phyloP scores from a whole-genome alignment of 2,113 vertebrate genomes.

The Trinectes maculatus region DNA sequence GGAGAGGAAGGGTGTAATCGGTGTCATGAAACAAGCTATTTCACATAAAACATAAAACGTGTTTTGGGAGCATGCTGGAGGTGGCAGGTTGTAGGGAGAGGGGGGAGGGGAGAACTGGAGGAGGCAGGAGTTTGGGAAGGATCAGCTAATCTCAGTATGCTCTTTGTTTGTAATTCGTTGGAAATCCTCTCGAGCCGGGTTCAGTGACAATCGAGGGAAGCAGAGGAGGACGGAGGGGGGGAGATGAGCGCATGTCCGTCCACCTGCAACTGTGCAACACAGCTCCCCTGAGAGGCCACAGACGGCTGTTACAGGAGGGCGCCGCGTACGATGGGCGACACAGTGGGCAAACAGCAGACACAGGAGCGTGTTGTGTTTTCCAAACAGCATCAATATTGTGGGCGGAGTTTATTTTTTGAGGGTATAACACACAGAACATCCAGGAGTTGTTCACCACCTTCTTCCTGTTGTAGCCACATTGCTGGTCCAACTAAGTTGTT shows the following conservation, averaged over 20 bases:
- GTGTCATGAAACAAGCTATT: background rate
- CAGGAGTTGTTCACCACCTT: constrained; percentile 5
- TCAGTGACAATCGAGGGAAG: constrained; percentile 74
- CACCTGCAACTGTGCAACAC: constrained; percentile 53
- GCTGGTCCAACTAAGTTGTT: constrained; percentile 9
- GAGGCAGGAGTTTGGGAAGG: constrained; percentile 33
- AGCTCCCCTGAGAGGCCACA: constrained; percentile 5
- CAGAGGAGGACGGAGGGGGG: constrained; percentile 40
- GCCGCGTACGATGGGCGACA: background rate
- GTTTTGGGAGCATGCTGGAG: background rate
- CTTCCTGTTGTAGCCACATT: constrained; percentile 33
- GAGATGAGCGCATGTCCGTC: constrained; percentile 50
- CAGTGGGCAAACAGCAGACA: background rate
- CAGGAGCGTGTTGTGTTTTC: background rate
- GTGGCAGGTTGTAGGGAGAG: background rate
- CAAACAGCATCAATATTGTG: background rate
- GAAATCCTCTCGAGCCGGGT: constrained; percentile 73
- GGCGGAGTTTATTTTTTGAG: background rate
- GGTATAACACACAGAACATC: background rate
- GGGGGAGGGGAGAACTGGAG: background rate
- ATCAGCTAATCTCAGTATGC: constrained; percentile 71
- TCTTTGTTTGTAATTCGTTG: constrained; percentile 76
- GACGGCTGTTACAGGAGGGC: constrained; percentile 4
- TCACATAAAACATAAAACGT: background rate
- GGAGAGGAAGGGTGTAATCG: too few relatives aligned